Evolutionary conservation across 1,140 invertebrate genomes (phyloP).

Genomic region (Diorhabda sublineata): DNA sequence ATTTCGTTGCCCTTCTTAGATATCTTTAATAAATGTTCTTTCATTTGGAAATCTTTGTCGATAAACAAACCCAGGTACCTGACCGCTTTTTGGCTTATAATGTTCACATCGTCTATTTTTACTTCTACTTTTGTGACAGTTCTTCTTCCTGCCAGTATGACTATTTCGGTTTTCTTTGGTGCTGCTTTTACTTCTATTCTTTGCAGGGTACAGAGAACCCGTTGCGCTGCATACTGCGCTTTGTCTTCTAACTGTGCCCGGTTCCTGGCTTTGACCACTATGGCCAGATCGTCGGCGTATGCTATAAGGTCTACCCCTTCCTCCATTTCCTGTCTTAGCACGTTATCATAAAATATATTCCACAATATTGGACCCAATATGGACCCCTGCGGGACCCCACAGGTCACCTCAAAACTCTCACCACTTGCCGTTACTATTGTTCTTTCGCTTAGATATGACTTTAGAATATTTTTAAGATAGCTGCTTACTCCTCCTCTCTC

Average conservation of each 20-base stretch:
- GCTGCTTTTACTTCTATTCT: neutral
- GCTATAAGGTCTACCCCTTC: slow-evolving; percentile 26
- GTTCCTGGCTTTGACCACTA: slow-evolving; percentile 20
- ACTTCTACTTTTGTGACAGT: neutral
- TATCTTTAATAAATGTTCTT: neutral
- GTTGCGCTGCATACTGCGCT: neutral
- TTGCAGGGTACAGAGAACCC: slow-evolving; percentile 8
- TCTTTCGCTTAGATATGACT: slow-evolving; percentile 19
- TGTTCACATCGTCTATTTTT: neutral
- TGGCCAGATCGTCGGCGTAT: slow-evolving; percentile 38
- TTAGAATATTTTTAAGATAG: slow-evolving; percentile 13
- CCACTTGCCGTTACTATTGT: slow-evolving; percentile 4
- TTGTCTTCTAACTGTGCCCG: slow-evolving; percentile 13
- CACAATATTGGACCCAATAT: slow-evolving; percentile 41
- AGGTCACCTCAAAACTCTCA: slow-evolving; percentile 17
- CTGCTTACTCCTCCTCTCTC: slow-evolving; percentile 7
- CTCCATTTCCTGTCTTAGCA: slow-evolving; percentile 28
- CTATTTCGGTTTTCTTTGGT: neutral
- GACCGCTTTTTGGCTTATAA: neutral
- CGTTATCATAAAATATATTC: slow-evolving; percentile 37
- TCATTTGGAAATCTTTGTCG: slow-evolving; percentile 7
- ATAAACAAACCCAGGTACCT: slow-evolving; percentile 9
- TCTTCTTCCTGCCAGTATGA: neutral
- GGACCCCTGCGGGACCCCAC: slow-evolving; percentile 43
- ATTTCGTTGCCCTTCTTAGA: neutral